phyloP scores from a whole-genome alignment of 2,888 invertebrate species.

The Eupithecia inturbata region DNA sequence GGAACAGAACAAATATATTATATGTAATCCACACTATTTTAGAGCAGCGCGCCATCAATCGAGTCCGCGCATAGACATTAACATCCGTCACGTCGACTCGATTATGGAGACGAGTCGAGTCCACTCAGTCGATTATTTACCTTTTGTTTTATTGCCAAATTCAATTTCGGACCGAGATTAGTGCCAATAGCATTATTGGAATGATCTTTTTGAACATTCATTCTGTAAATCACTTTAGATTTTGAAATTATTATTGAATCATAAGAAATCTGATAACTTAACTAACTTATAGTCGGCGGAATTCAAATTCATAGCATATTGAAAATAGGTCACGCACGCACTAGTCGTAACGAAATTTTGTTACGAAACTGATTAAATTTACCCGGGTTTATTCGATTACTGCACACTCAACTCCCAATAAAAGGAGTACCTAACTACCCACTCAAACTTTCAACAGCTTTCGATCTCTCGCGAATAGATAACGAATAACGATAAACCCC shows the following conservation, averaged over 20 bases:
- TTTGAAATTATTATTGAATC: not conserved
- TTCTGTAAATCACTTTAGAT: not conserved
- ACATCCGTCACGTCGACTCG: slow-evolving; percentile 46
- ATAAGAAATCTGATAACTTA: not conserved
- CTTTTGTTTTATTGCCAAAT: slow-evolving; percentile 12
- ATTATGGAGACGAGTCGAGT: slow-evolving; percentile 38
- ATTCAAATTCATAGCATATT: slow-evolving; percentile 16
- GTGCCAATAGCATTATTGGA: not conserved
- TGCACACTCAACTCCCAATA: slow-evolving; percentile 46
- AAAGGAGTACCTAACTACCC: slow-evolving; percentile 56
- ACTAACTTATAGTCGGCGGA: not conserved
- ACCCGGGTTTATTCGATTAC: slow-evolving; percentile 41
- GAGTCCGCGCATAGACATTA: slow-evolving; percentile 42
- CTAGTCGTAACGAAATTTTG: slow-evolving; percentile 30
- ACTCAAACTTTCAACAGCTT: slow-evolving; percentile 64
- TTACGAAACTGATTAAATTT: slow-evolving; percentile 37
- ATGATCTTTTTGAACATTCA: not conserved
- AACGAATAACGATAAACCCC: slow-evolving; percentile 70
- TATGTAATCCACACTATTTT: slow-evolving; percentile 48
- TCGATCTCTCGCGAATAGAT: slow-evolving; percentile 66
- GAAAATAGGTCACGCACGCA: slow-evolving; percentile 24
- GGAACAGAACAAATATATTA: slow-evolving; percentile 46
- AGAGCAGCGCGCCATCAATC: slow-evolving; percentile 45
- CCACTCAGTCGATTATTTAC: slow-evolving; percentile 38
- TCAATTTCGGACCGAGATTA: not conserved